phyloP scores from a whole-genome alignment of 2,888 invertebrate genomes.

The Drosophila subquinaria region DNA sequence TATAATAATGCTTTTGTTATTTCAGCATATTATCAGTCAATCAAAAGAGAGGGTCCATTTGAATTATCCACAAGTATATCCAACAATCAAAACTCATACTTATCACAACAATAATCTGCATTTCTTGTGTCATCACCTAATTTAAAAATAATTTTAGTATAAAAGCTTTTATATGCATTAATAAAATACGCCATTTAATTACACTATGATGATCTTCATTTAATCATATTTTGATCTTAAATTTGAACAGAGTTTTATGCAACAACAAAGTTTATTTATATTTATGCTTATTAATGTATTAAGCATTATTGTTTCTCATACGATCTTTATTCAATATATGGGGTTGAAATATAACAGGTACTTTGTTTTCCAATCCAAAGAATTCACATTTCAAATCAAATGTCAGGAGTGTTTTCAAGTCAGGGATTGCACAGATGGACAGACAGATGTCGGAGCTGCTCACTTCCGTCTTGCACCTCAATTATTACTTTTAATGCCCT shows the following conservation, averaged over 20 bases:
- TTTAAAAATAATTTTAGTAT: slow-evolving; percentile 33
- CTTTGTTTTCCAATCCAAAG: neutral
- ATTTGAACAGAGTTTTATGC: no score
- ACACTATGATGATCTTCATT: neutral
- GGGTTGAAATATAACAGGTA: slow-evolving; percentile 2
- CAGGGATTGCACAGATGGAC: slow-evolving; percentile 5
- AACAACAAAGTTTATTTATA: neutral
- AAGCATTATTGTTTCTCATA: neutral
- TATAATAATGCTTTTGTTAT: neutral
- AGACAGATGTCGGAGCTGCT: slow-evolving; percentile 15
- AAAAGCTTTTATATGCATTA: slow-evolving; percentile 26
- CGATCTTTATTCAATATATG: neutral
- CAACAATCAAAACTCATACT: slow-evolving; percentile 54
- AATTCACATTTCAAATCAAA: slow-evolving; percentile 6
- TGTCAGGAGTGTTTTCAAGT: slow-evolving; percentile 5
- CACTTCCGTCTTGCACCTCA: slow-evolving; percentile 19
- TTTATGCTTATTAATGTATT: neutral
- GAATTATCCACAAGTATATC: slow-evolving; percentile 36
- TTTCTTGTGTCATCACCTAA: slow-evolving; percentile 56
- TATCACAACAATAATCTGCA: slow-evolving; percentile 48
- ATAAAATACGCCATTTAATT: slow-evolving; percentile 22
- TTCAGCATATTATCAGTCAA: slow-evolving; percentile 47
- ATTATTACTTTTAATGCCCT: slow-evolving; percentile 6
- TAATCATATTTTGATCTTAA: neutral
- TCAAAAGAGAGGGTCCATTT: slow-evolving; percentile 51